These are phyloP conservation scores for Drosophila insularis DNA, from an alignment of 1,140 invertebrate species.

Conservation along the genomic window DNA sequence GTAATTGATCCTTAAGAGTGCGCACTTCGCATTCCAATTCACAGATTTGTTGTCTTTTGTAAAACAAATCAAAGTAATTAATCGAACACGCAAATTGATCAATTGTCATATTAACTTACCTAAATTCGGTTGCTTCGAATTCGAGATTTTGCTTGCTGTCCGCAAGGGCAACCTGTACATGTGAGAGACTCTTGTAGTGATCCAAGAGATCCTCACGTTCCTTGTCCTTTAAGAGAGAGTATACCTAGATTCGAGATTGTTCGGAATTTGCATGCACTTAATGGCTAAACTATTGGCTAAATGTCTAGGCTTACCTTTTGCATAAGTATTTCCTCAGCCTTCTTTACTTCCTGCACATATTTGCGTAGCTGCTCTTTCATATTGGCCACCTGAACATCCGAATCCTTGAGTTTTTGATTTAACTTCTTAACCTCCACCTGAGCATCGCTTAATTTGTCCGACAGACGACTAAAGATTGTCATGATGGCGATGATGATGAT, in stretches of 20 bases:
- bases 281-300: constrained; percentile 19
- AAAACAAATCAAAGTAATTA: background rate
- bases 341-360: constrained; percentile 86
- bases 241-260: constrained; percentile 44
- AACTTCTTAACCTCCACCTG: constrained; percentile 83
- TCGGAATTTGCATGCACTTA: constrained; percentile 23
- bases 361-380: constrained; percentile 86
- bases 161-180: constrained; percentile 86
- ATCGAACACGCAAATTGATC: background rate
- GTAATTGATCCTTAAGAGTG: constrained; percentile 57
- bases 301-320: constrained; percentile 82
- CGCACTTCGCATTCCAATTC: constrained; percentile 68
- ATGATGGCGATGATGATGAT: constrained; percentile 19
- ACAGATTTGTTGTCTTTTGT: constrained; percentile 60
- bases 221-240: constrained; percentile 84
- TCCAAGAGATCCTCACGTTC: constrained; percentile 87
- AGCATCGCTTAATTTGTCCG: constrained; percentile 65
- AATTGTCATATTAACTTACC: constrained; percentile 38
- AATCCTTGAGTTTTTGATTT: constrained; percentile 84
- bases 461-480: constrained; percentile 49
- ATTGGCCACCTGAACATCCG: constrained; percentile 84
- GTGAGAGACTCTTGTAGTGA: constrained; percentile 85
- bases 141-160: constrained; percentile 87
- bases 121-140: constrained; percentile 85
- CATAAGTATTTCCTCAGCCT: constrained; percentile 85